Base-by-base conservation (phyloP, 64 coral and sea anemone genomes). In the Pocillopora damicornis region DNA sequence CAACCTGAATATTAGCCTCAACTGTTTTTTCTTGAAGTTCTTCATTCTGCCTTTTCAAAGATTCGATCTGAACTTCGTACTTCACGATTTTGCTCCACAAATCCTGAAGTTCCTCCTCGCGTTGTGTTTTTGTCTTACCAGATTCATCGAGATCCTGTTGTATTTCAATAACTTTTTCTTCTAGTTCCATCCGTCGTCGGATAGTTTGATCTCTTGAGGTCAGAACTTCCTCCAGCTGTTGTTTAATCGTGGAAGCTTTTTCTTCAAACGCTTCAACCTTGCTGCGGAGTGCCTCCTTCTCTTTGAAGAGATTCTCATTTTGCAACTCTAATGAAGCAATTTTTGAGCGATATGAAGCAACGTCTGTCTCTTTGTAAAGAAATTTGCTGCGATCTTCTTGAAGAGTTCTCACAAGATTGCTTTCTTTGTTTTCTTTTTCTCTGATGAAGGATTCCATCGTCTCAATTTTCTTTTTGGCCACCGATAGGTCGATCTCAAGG, bases 271-370 rank as follows among this genome's bases (percentile, higher is more conserved):
- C 64, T 23, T 72, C 42, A 45, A 71, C 37, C 45, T 85, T 85
- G 37, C 36, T n/a, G 11, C 36, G 38, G 58, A 85, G 81, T 30
- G 71, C 81, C n/a, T 73, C 63, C 13, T 85, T 85, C 72, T 73
- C 81, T 85, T 85, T 85, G 11, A 23, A 36, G 30, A 45, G 18
- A 11, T 4, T 26, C 9, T 34, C 81, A 57, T 38, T 13, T 25
- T 73, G 37, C 51, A 73, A 58, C 64, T 85, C 81, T 6, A 85
- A 66, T 58, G 81, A 37, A 15, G 81, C 65, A 73, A 85, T 85
- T 73, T 85, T 85, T 18, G 81, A 85, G 11, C 81, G 81, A 85
- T 72, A 85, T 66, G 64, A 25, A 66, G 65, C 81, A 25, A 85
- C n/a, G 35, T 85, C 81, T 58, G 81, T 45, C 57, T 85, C 81